These are phyloP conservation scores for Hypotaenidia philippensis DNA, from an alignment of 2,797 vertebrate species.

Conservation along the genomic window DNA sequence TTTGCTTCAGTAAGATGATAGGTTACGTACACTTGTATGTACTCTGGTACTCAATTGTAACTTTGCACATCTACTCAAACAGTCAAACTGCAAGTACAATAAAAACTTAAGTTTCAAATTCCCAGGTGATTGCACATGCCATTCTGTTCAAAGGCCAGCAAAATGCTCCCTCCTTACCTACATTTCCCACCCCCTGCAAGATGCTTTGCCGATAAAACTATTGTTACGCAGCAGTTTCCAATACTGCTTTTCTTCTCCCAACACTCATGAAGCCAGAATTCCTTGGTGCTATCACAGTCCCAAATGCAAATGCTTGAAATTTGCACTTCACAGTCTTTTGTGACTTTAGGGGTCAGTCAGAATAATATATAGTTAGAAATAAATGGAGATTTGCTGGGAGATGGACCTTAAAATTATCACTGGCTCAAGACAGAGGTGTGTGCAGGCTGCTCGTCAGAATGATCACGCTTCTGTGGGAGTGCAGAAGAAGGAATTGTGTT, in stretches of 20 bases:
- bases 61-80: background rate
- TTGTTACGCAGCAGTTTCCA: background rate
- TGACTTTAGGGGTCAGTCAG: background rate
- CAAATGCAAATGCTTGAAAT: background rate
- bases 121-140: background rate
- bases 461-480: fast-evolving
- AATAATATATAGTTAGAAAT: background rate
- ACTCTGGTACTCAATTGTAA: background rate
- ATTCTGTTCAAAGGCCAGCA: background rate
- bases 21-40: background rate
- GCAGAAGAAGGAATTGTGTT: background rate
- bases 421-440: background rate
- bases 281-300: background rate
- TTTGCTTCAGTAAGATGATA: background rate
- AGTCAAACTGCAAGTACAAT: background rate
- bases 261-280: background rate
- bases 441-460: background rate
- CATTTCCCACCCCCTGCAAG: background rate
- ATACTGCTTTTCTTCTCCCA: background rate
- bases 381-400: background rate
- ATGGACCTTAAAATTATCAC: background rate
- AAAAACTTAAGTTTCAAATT: background rate
- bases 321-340: background rate
- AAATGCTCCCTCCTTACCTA: background rate
- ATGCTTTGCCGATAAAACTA: background rate